These are phyloP conservation scores for Saccopteryx bilineata DNA, from an alignment of 2,113 vertebrate species.

Conservation along the genomic window DNA sequence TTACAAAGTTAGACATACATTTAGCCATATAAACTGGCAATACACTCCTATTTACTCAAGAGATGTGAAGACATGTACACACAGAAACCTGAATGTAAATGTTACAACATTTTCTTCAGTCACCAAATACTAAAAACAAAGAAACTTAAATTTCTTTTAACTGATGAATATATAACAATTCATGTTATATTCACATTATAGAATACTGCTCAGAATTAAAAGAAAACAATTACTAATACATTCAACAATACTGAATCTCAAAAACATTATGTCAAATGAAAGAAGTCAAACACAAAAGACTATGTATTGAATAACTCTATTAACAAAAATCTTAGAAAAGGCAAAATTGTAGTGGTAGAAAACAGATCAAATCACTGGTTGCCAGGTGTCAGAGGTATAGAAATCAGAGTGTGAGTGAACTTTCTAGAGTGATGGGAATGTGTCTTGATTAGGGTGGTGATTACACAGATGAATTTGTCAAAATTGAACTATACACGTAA, in stretches of 20 bases:
- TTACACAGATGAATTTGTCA: not conserved
- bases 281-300: not conserved
- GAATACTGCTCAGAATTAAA: slow-evolving; percentile 17
- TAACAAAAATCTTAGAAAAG: slow-evolving; percentile 29
- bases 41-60: not conserved
- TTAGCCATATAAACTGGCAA: not conserved
- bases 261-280: not conserved
- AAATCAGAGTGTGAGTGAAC: not conserved
- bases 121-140: slow-evolving; percentile 16
- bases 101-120: slow-evolving; percentile 18
- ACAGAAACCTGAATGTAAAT: slow-evolving; percentile 16
- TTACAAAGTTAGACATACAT: not conserved
- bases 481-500: not conserved
- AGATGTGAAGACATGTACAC: not conserved
- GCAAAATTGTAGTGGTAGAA: not conserved
- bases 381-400: not conserved
- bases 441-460: not conserved
- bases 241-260: not conserved
- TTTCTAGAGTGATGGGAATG: not conserved
- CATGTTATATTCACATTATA: not conserved
- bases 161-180: not conserved
- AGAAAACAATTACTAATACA: not conserved
- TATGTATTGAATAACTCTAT: not conserved
- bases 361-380: not conserved
- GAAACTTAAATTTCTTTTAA: slow-evolving; percentile 19